Evolutionary conservation across 2,797 vertebrate species (phyloP).

Genomic region (Coranthus polyacanthus): DNA sequence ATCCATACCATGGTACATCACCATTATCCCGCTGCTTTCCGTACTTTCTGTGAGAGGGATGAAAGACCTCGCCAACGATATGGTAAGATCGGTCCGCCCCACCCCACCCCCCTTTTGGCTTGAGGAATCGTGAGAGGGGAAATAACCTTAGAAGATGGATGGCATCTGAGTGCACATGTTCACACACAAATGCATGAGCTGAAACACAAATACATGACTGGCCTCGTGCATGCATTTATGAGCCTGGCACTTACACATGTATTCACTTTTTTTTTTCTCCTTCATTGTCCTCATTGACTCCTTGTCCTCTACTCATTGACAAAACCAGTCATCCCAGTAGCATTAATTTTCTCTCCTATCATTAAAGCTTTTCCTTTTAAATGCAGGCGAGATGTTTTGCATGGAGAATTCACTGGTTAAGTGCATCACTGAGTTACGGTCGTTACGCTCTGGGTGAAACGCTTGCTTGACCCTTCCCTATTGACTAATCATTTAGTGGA

Average conservation of each 20-base stretch:
- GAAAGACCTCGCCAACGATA: slow-evolving; percentile 90
- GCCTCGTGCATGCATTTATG: slow-evolving; percentile 35
- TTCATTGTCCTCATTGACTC: slow-evolving; percentile 81
- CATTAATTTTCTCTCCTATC: slow-evolving; percentile 80
- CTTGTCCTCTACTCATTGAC: slow-evolving; percentile 81
- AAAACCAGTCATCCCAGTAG: slow-evolving; percentile 79
- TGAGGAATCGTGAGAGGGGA: background rate
- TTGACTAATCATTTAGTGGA: slow-evolving; percentile 85
- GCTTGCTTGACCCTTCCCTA: slow-evolving; percentile 84
- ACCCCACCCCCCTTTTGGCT: background rate
- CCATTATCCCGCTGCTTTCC: slow-evolving; percentile 85
- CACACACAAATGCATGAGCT: slow-evolving; percentile 31
- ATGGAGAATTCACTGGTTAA: slow-evolving; percentile 82
- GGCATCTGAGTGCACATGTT: background rate
- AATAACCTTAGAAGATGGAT: background rate
- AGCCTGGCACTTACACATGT: slow-evolving; percentile 48
- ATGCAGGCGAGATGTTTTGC: slow-evolving; percentile 80
- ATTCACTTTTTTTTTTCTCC: slow-evolving; percentile 55
- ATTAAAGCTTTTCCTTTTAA: slow-evolving; percentile 82
- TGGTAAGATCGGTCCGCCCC: slow-evolving; percentile 82
- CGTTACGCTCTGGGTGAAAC: slow-evolving; percentile 83
- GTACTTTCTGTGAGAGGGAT: slow-evolving; percentile 87
- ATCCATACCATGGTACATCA: slow-evolving; percentile 92
- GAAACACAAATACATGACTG: slow-evolving; percentile 48
- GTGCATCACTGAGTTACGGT: slow-evolving; percentile 85